Evolutionary conservation across 2,113 vertebrate species (phyloP), one percentile per base, ranked within the genome.

Genomic region (Rallus limicola): DNA sequence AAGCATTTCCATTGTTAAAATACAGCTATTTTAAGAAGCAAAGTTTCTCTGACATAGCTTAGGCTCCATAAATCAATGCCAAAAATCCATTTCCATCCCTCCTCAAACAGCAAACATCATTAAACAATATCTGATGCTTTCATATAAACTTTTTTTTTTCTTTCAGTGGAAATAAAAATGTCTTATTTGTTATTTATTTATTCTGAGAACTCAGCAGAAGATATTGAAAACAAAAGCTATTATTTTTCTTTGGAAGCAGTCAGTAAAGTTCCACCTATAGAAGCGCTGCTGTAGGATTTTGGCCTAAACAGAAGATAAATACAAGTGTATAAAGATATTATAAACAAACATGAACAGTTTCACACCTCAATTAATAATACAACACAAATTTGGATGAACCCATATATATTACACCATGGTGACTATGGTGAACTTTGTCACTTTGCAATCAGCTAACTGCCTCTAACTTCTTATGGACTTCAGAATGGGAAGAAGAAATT

Each of bases 1-100:
- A 92, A 96, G 70, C 13, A 90, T 76, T 76, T 8, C 23, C 11
- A 58, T 60, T 94, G 86, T 93, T 91, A 85, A 82, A 92, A 88
- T n/a, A 34, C 6, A 92, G 40, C 25, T 50, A 91, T 59, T 95
- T 53, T 64, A 64, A 93, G 78, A 85, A 5, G 10, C 2, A 20
- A 84, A 29, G 23, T 59, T 95, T 71, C 17, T 75, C 60, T 77
- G 50, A 11, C 17, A 58, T 19, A 79, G 62, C 21, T 95, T 79
- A 82, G 34, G 36, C 20, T 82, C 50, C 86, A 74, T 6, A 67
- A 50, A 62, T 46, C 59, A 53, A 15, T 74, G 75, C 3, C 2
- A 7, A 55, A 14, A 94, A 80, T 77, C 17, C 62, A 69, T 71
- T 92, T 85, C 38, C 50, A 72, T 62, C 14, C 11, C 15, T 89